Evolutionary conservation across 2,797 vertebrate species (phyloP), one percentile per base, ranked within the genome.

Genomic region (Adrianichthys oophorus): DNA sequence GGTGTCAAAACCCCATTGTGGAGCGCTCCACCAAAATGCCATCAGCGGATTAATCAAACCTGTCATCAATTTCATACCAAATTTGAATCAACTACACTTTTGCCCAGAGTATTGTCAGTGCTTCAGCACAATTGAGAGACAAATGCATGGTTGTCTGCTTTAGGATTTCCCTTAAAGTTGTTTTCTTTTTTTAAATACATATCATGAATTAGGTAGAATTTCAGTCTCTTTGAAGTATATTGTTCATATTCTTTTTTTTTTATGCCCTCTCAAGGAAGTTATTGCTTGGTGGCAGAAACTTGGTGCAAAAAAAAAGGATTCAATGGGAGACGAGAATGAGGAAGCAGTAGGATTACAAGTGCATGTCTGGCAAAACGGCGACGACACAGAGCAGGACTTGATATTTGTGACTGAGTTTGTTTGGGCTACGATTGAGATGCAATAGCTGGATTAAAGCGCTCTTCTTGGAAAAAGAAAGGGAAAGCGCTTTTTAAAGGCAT

Each of bases 11-110:
- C 65, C 80, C 61, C 70, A 80, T 79, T 87, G 74, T 81, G 47
- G 58, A 75, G 72, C 68, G 48, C 71, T 74, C 68, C 19, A 48
- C 66, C 60, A 70, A 79, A 80, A 79, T 71, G 78, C 67, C 74
- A 85, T 80, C 79, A 74, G 80, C 53, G 63, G 70, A 85, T 86
- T 80, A 85, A 90, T 90, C 80, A 87, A 69, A 87, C 76, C 68
- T 87, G 86, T 88, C 87, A 76, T 80, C 80, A 80, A 82, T 89
- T 86, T 85, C 82, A 81, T 76, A 65, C 52, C 71, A 54, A 71
- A 87, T 90, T 76, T 85, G 23, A 83, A 82, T 89, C 86, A 89
- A 68, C 59, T 48, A 48, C 32, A 37, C 8, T 37, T 13, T 37
- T 65, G 48, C 48, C 32, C 48, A 32, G 16, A 72, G 45, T 55